These are phyloP conservation scores for Sylvicola cinctus DNA, from an alignment of 2,888 invertebrate genomes.

Conservation along the genomic window DNA sequence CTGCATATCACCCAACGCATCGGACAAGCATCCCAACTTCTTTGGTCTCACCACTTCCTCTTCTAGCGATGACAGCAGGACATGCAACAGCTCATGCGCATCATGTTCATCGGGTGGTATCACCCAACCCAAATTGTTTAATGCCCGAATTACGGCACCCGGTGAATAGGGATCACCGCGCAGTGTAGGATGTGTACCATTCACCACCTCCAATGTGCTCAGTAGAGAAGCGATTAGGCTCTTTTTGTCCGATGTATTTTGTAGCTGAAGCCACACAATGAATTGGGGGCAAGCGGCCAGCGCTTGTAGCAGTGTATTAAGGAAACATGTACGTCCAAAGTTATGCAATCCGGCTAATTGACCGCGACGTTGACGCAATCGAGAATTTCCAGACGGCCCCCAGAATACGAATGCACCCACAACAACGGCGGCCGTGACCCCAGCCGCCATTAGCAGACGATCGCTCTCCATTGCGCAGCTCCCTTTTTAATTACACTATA, in stretches of 20 bases:
- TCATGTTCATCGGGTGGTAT: slow-evolving; percentile 83
- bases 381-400: slow-evolving; percentile 33
- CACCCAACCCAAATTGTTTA: slow-evolving; percentile 60
- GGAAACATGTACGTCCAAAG: slow-evolving; percentile 79
- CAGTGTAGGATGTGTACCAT: slow-evolving; percentile 47
- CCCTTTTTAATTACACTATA: too few species aligned
- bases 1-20: slow-evolving; percentile 39
- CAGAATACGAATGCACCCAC: slow-evolving; percentile 69
- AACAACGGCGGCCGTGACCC: slow-evolving; percentile 59
- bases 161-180: slow-evolving; percentile 37
- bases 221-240: slow-evolving; percentile 54
- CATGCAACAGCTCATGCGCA: slow-evolving; percentile 81
- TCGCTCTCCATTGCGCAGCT: slow-evolving; percentile 32
- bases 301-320: slow-evolving; percentile 80
- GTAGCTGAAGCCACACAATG: slow-evolving; percentile 55
- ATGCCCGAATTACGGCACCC: slow-evolving; percentile 46
- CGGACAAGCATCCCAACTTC: slow-evolving; percentile 44
- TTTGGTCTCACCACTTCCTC: slow-evolving; percentile 43
- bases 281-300: slow-evolving; percentile 73
- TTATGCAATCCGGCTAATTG: slow-evolving; percentile 73
- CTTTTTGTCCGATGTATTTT: slow-evolving; percentile 39
- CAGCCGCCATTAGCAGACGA: slow-evolving; percentile 56
- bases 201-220: slow-evolving; percentile 54
- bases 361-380: slow-evolving; percentile 40
- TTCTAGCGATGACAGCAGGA: slow-evolving; percentile 72